Conservation (phyloP, 2,113 vertebrate species). For the Leiothrix lutea region DNA sequence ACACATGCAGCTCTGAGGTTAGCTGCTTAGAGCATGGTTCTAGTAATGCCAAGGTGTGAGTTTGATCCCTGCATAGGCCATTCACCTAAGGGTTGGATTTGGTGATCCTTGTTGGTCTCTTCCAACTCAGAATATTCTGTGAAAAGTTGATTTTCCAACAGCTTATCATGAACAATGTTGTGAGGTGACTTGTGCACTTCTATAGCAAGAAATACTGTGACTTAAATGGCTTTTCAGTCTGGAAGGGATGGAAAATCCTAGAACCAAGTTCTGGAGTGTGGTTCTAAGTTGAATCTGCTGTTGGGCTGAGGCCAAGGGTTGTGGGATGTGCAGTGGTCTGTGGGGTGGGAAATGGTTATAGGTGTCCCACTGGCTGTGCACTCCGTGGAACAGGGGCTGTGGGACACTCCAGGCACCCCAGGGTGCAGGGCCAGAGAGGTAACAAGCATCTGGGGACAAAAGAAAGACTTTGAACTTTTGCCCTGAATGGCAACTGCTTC, state of each 20-base stretch:
- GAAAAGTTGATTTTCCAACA: not conserved
- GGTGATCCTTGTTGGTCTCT: not conserved
- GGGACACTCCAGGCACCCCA: not conserved
- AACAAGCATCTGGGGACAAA: not conserved
- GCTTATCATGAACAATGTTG: not conserved
- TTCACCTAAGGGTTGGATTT: not conserved
- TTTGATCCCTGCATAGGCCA: not conserved
- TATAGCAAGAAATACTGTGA: not conserved
- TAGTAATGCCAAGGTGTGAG: no score
- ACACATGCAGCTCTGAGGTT: not conserved
- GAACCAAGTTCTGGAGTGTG: not conserved
- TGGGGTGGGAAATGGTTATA: not conserved
- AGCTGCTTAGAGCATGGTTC: not conserved
- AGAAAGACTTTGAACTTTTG: not conserved
- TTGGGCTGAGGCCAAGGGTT: not conserved
- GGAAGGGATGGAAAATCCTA: not conserved
- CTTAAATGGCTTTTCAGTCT: not conserved
- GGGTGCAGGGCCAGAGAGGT: not conserved
- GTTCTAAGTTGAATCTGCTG: not conserved
- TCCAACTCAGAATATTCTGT: not conserved
- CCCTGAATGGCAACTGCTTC: not conserved
- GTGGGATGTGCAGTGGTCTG: accelerated
- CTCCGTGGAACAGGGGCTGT: not conserved
- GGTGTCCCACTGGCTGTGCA: not conserved
- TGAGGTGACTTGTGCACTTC: not conserved